Evolutionary conservation across 1,140 invertebrate genomes (phyloP), one percentile per base, ranked within the genome.

Genomic region (Zaprionus davidi): DNA sequence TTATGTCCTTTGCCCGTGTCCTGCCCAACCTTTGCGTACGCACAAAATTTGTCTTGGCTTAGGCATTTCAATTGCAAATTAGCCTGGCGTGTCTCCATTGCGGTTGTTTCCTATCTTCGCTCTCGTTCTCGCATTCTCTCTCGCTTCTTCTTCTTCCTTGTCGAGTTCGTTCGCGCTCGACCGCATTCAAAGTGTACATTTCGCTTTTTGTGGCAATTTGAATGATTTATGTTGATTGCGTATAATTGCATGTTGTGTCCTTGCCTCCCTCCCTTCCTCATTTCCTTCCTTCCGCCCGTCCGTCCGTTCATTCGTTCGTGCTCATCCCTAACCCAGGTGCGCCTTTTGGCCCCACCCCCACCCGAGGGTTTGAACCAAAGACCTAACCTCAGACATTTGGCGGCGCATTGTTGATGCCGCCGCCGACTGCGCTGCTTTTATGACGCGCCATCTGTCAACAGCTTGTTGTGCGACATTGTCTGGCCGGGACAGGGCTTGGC

Each of bases 171-270:
- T 55, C 34, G 49, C 59, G 65, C 62, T 67, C 68, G 68, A 71
- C 73, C 73, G 64, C 69, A 71, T 71, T 66, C 69, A 63, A 55
- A 71, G 74, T 66, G 69, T 76, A 76, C 69, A 76, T 76, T 76
- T 72, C 67, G 59, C 65, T 66, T 75, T 65, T 62, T 76, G 68
- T 55, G 83, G 84, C 83, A 87, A 87, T 88, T 87, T 87, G 84
- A 87, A 87, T 87, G 83, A 87, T 87, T 87, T 87, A 87, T 87
- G 83, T 87, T 87, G 83, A 87, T 87, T 87, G 83, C 83, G 83
- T 87, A 88, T 87, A 87, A 87, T 87, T 87, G 83, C 84, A 87
- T 88, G 83, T 87, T 86, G 76, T 80, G 72, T 82, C 62, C 80
- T 71, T 68, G 5, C 31, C 20, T 17, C 31, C 1, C 41, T 2